Percentiles rank a stretch among this genome's conserved stretches.
phyloP scores from a whole-genome alignment of 1,140 invertebrate species.

The Achatina immaculata region DNA sequence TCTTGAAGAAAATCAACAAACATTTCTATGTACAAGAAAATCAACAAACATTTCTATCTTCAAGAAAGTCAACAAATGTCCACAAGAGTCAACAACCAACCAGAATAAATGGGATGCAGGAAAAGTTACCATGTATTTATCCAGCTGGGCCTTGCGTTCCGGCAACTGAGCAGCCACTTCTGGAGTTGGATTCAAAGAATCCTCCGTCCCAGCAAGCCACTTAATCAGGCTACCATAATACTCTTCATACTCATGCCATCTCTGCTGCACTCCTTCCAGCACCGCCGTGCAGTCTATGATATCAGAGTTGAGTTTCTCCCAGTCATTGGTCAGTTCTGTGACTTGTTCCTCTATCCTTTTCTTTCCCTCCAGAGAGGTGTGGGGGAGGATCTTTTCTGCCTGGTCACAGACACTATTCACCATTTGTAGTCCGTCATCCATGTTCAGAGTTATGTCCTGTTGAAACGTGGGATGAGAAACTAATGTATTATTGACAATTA shows the following conservation, averaged over 20 bases:
- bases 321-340: slow-evolving; percentile 85
- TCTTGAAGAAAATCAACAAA: too few relatives aligned
- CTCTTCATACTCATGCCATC: slow-evolving; percentile 88
- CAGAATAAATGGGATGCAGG: too few relatives aligned
- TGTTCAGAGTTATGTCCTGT: slow-evolving; percentile 63
- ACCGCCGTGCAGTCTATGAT: slow-evolving; percentile 84
- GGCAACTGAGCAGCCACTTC: slow-evolving; percentile 72
- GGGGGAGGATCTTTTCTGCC: slow-evolving; percentile 83
- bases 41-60: too few relatives aligned
- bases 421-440: slow-evolving; percentile 66
- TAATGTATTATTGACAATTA: too few relatives aligned
- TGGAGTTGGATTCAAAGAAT: slow-evolving; percentile 73
- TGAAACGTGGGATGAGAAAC: too few relatives aligned
- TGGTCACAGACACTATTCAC: slow-evolving; percentile 75
- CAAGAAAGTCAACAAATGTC: too few relatives aligned
- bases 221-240: slow-evolving; percentile 82
- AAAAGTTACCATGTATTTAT: slow-evolving; percentile 81
- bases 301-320: slow-evolving; percentile 85
- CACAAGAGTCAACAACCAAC: too few relatives aligned
- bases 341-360: slow-evolving; percentile 87
- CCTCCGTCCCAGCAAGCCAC: slow-evolving; percentile 80
- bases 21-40: too few relatives aligned
- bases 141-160: slow-evolving; percentile 86
- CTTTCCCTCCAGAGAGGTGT: slow-evolving; percentile 88
- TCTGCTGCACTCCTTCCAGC: slow-evolving; percentile 83